Evolutionary conservation across 2,113 vertebrate genomes (phyloP).

Genomic region (Poeciliopsis turrubarensis): DNA sequence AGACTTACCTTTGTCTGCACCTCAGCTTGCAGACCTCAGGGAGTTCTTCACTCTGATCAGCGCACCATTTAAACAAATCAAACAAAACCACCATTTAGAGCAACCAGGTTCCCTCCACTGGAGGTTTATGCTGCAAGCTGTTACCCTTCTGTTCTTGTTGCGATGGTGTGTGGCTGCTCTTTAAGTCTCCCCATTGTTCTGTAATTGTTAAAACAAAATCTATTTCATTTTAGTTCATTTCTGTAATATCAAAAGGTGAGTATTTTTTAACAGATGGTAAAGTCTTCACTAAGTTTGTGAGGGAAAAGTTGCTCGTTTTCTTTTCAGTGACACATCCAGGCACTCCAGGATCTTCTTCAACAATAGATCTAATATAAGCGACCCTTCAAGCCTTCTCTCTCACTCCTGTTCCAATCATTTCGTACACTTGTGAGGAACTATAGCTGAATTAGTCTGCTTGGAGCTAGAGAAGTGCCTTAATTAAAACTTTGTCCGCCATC

Average conservation of each 20-base stretch:
- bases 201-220: slow-evolving; percentile 3
- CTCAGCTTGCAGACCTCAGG: slow-evolving; percentile 80
- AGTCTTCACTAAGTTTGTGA: background rate
- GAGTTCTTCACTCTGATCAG: slow-evolving; percentile 91
- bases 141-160: slow-evolving; percentile 76
- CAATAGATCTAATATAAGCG: slow-evolving; percentile 69
- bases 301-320: slow-evolving; percentile 45
- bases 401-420: slow-evolving; percentile 67
- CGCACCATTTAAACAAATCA: slow-evolving; percentile 89
- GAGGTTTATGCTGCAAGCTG: slow-evolving; percentile 90
- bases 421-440: slow-evolving; percentile 69
- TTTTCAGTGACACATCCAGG: slow-evolving; percentile 58
- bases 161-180: slow-evolving; percentile 36
- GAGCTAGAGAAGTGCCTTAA: slow-evolving; percentile 73
- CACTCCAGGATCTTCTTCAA: slow-evolving; percentile 49
- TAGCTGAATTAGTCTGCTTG: slow-evolving; percentile 72
- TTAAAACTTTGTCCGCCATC: slow-evolving; percentile 73
- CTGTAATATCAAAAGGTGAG: background rate
- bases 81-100: slow-evolving; percentile 89
- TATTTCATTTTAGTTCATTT: slow-evolving; percentile 5
- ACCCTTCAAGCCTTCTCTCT: slow-evolving; percentile 43
- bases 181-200: slow-evolving; percentile 29
- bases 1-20: slow-evolving; percentile 64
- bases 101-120: slow-evolving; percentile 83
- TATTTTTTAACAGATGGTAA: background rate